Conservation (phyloP, 2,888 invertebrate genomes). For the Spialia ferax region DNA sequence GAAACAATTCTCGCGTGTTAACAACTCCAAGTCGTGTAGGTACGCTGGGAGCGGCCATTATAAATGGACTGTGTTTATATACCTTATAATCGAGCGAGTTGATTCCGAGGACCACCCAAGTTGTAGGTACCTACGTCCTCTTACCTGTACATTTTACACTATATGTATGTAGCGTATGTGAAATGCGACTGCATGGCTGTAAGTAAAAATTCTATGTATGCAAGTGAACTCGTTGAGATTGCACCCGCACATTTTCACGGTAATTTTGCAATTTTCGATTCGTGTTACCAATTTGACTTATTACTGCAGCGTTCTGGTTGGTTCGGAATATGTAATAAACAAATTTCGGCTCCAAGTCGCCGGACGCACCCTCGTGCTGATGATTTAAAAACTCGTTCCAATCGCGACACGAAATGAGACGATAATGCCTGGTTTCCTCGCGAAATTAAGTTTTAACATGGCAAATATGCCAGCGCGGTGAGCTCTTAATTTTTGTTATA, state of each 20-base stretch:
- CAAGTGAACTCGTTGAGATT: constrained; percentile 30
- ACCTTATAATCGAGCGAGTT: constrained; percentile 71
- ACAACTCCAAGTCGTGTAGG: constrained; percentile 42
- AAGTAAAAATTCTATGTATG: constrained; percentile 19
- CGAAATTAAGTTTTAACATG: constrained; percentile 40
- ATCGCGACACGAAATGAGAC: constrained; percentile 67
- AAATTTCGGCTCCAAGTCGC: constrained; percentile 60
- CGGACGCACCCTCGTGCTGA: constrained; percentile 49
- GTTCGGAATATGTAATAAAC: constrained; percentile 67
- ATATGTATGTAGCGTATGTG: constrained; percentile 40
- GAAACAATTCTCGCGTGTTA: constrained; percentile 39
- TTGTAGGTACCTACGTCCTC: constrained; percentile 63
- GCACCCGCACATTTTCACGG: constrained; percentile 54
- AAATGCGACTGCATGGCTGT: neutral
- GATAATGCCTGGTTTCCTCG: constrained; percentile 52
- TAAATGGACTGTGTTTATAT: constrained; percentile 60
- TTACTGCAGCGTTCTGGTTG: constrained; percentile 63
- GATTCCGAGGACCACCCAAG: constrained; percentile 81
- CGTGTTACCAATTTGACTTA: constrained; percentile 78
- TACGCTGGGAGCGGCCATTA: constrained; percentile 56
- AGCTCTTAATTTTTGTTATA: constrained; percentile 22
- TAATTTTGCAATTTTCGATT: constrained; percentile 81
- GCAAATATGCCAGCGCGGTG: constrained; percentile 24
- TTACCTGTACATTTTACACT: constrained; percentile 54
- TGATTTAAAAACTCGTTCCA: constrained; percentile 62